Evolutionary conservation across 2,888 invertebrate species (phyloP).

Genomic region (Limulus polyphemus): DNA sequence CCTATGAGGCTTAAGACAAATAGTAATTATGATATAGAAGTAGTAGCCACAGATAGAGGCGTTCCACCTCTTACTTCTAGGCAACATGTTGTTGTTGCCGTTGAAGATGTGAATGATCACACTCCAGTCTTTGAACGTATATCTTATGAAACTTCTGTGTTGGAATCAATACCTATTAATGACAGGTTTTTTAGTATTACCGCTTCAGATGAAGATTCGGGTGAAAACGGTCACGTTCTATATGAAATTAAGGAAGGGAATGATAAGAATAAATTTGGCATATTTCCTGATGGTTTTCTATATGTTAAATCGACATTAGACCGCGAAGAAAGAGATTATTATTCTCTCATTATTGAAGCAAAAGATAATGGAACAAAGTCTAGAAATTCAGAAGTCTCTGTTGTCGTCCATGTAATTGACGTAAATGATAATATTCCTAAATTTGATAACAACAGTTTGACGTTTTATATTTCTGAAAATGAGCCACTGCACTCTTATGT

Average conservation of each 20-base stretch:
- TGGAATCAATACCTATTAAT: conserved; percentile 82
- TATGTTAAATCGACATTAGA: conserved; percentile 76
- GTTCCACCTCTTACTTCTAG: conserved; percentile 54
- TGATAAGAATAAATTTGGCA: conserved; percentile 69
- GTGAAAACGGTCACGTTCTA: conserved; percentile 60
- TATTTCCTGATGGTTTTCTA: conserved; percentile 86
- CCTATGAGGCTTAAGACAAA: conserved; percentile 46
- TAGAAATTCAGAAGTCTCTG: conserved; percentile 65
- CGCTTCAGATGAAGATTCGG: conserved; percentile 78
- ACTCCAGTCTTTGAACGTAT: conserved; percentile 86
- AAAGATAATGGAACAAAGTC: conserved; percentile 64
- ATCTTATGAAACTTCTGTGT: conserved; percentile 79
- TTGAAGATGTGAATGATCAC: conserved; percentile 87
- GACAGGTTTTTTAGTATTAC: conserved; percentile 76
- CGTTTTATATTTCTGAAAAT: conserved; percentile 77
- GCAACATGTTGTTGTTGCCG: conserved; percentile 53
- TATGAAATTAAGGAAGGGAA: conserved; percentile 80
- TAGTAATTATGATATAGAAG: conserved; percentile 12
- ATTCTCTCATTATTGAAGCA: conserved; percentile 71
- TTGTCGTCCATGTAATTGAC: conserved; percentile 84
- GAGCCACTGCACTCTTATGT: conserved; percentile 79
- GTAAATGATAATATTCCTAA: conserved; percentile 92
- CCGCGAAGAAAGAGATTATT: conserved; percentile 81
- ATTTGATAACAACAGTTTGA: conserved; percentile 80
- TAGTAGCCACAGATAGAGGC: conserved; percentile 56